These are phyloP conservation scores for Acomys russatus DNA, from an alignment of 2,797 vertebrate genomes.

Conservation along the genomic window DNA sequence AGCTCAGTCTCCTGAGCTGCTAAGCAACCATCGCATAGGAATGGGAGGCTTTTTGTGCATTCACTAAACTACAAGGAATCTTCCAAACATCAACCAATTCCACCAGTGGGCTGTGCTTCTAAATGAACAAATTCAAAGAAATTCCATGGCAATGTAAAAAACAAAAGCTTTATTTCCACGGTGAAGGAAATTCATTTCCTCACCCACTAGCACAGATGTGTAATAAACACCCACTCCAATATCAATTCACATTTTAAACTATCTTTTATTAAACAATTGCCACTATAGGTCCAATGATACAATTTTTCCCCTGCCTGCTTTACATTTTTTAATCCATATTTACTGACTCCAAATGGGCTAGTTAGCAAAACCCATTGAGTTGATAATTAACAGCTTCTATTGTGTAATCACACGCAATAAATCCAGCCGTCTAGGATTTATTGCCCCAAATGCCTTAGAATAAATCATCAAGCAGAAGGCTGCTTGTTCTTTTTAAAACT, in stretches of 20 bases:
- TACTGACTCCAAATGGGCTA: slow-evolving; percentile 42
- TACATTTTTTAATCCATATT: slow-evolving; percentile 63
- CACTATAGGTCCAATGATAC: slow-evolving; percentile 15
- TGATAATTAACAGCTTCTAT: slow-evolving; percentile 35
- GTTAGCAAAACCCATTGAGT: slow-evolving; percentile 64
- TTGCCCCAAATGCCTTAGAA: not conserved
- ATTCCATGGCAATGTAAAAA: not conserved
- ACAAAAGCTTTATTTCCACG: not conserved
- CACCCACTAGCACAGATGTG: not conserved
- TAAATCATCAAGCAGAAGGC: slow-evolving; percentile 44
- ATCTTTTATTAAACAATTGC: slow-evolving; percentile 38
- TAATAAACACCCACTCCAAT: not conserved
- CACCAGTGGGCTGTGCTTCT: not conserved
- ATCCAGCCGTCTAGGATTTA: slow-evolving; percentile 45
- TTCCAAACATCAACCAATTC: slow-evolving; percentile 17
- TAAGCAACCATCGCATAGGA: not conserved
- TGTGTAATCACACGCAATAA: slow-evolving; percentile 58
- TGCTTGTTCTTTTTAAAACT: slow-evolving; percentile 37
- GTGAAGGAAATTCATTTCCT: not conserved
- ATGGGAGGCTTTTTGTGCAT: not conserved
- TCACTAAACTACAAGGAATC: not conserved
- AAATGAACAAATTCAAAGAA: slow-evolving; percentile 38
- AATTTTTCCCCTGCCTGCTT: slow-evolving; percentile 24
- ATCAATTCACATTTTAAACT: slow-evolving; percentile 4
- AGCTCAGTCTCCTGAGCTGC: not conserved